Percentiles rank a stretch among this genome's conserved stretches.
These are phyloP conservation scores for Morone saxatilis DNA, from an alignment of 2,113 vertebrate species.

Conservation along the genomic window DNA sequence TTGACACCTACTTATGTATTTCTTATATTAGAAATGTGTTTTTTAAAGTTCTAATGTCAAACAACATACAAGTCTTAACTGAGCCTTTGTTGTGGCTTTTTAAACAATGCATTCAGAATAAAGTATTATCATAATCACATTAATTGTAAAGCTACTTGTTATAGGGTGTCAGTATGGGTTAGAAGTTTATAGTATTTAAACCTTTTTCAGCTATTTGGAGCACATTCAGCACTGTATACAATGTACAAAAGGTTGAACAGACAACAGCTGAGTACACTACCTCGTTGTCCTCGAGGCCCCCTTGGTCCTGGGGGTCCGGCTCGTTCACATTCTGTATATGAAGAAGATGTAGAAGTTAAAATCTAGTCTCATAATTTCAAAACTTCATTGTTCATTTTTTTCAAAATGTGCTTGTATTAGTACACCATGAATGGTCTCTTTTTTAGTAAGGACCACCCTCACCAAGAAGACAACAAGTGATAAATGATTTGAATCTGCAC, in stretches of 20 bases:
- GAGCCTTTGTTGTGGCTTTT: neutral
- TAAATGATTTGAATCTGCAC: neutral
- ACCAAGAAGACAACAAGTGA: slow-evolving; percentile 15
- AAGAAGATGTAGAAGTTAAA: slow-evolving; percentile 8
- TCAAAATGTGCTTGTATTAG: neutral
- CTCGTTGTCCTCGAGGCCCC: slow-evolving; percentile 56
- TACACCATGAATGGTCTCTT: neutral
- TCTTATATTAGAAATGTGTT: too few relatives aligned
- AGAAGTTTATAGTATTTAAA: neutral
- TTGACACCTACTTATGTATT: too few relatives aligned
- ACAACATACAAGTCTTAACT: too few relatives aligned
- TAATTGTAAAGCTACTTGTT: neutral
- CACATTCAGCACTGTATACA: neutral
- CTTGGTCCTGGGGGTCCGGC: neutral
- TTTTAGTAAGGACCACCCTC: neutral
- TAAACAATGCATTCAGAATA: neutral
- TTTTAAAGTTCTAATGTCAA: too few relatives aligned
- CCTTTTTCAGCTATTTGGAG: neutral
- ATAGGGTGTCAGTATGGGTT: neutral
- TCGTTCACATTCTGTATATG: slow-evolving; percentile 4
- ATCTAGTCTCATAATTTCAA: neutral
- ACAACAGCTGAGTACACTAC: slow-evolving; percentile 51
- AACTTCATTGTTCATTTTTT: neutral
- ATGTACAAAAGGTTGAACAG: neutral
- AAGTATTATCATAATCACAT: neutral